Percentiles rank a stretch among this genome's conserved stretches.
Conservation (phyloP, 2,113 vertebrate genomes). For the Seriola rivoliana region DNA sequence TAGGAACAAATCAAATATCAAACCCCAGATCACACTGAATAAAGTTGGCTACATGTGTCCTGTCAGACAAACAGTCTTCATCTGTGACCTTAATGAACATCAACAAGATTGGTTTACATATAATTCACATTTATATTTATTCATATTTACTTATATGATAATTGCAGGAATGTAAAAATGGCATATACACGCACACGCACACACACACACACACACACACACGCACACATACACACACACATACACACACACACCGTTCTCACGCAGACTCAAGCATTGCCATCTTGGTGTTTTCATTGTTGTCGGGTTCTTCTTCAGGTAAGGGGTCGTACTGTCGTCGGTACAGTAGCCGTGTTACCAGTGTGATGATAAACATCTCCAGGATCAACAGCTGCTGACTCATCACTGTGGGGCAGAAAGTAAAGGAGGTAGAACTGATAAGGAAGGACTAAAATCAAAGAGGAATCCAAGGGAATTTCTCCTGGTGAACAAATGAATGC, state of each 20-base stretch:
- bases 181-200: neutral
- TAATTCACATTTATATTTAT: conserved; percentile 30
- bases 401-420: conserved; percentile 78
- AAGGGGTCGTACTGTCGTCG: conserved; percentile 83
- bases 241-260: conserved; percentile 36
- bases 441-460: neutral
- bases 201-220: conserved; percentile 12
- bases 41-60: neutral
- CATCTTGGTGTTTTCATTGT: conserved; percentile 70
- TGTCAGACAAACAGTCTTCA: neutral
- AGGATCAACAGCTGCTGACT: conserved; percentile 89
- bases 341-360: conserved; percentile 86
- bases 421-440: too few relatives aligned
- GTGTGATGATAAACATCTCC: conserved; percentile 91
- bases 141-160: conserved; percentile 16
- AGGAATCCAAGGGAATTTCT: neutral
- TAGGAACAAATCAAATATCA: neutral
- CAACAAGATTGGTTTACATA: conserved; percentile 10
- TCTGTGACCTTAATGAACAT: conserved; percentile 2
- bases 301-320: conserved; percentile 64
- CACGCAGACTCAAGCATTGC: conserved; percentile 52
- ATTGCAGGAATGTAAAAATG: conserved; percentile 22
- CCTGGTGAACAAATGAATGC: neutral
- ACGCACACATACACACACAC: conserved; percentile 2
- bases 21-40: neutral